Conservation (phyloP, 2,888 invertebrate species). For the Bellardia pandia region DNA sequence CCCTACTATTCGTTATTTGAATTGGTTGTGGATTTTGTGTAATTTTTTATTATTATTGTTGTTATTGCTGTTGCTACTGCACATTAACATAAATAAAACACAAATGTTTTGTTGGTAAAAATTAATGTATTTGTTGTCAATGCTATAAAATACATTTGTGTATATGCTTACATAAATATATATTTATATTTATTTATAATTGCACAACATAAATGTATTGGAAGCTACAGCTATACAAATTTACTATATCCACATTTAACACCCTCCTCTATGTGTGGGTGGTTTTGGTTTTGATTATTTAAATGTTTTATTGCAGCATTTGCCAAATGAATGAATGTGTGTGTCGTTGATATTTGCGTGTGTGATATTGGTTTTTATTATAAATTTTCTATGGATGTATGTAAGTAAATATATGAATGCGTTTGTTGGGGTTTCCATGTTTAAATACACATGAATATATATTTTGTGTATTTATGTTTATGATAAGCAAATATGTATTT, state of each 20-base stretch:
- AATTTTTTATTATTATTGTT: background rate
- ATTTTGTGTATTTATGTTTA: slow-evolving; percentile 10
- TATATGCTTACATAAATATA: too few relatives aligned
- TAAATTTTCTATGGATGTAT: slow-evolving; percentile 22
- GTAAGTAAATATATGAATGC: slow-evolving; percentile 1
- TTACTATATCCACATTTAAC: background rate
- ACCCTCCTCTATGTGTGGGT: background rate
- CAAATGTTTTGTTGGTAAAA: slow-evolving; percentile 60
- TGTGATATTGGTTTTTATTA: slow-evolving; percentile 49
- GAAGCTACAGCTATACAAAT: background rate
- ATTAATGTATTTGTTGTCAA: slow-evolving; percentile 56
- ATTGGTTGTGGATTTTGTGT: slow-evolving; percentile 12
- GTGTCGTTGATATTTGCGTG: slow-evolving; percentile 44
- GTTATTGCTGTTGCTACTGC: background rate
- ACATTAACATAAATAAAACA: slow-evolving; percentile 64
- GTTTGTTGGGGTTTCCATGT: background rate
- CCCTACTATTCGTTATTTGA: slow-evolving; percentile 27
- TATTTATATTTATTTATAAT: slow-evolving; percentile 32
- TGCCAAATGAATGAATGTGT: background rate
- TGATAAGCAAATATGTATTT: slow-evolving; percentile 33
- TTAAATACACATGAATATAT: too few relatives aligned
- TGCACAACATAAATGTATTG: slow-evolving; percentile 30
- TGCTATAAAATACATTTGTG: slow-evolving; percentile 67
- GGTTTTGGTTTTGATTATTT: slow-evolving; percentile 11
- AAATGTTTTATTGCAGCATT: background rate